Conservation (phyloP, 2,888 invertebrate species). For the Latrodectus hesperus region DNA sequence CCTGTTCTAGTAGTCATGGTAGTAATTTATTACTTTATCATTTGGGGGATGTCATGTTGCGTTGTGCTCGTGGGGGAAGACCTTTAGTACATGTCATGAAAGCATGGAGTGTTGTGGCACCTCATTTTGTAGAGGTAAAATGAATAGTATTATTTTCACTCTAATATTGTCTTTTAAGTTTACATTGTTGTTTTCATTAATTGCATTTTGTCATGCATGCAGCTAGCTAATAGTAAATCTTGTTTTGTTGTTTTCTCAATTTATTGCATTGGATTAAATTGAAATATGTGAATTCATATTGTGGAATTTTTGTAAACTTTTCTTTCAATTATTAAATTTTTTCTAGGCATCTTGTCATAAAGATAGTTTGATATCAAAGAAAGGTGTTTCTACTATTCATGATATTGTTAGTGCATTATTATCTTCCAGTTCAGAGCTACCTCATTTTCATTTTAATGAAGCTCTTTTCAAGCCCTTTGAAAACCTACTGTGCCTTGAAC, state of each 20-base stretch:
- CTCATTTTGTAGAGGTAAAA: slow-evolving; percentile 88
- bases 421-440: slow-evolving; percentile 89
- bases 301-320: background rate
- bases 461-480: slow-evolving; percentile 95
- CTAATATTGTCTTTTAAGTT: too few species aligned
- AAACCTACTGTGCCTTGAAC: slow-evolving; percentile 91
- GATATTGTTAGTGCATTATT: slow-evolving; percentile 91
- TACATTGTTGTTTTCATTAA: too few species aligned
- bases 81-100: slow-evolving; percentile 93
- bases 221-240: background rate
- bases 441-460: slow-evolving; percentile 97
- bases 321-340: background rate
- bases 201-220: too few species aligned
- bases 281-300: background rate
- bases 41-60: slow-evolving; percentile 90
- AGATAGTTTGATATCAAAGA: slow-evolving; percentile 89
- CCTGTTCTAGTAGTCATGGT: slow-evolving; percentile 44
- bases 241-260: background rate
- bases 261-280: background rate
- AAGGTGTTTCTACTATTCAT: slow-evolving; percentile 90
- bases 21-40: slow-evolving; percentile 81
- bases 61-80: slow-evolving; percentile 88
- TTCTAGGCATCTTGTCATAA: slow-evolving; percentile 90
- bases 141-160: background rate
- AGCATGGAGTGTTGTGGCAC: slow-evolving; percentile 92